A percentile compares a stretch with the other conserved stretches of the same genome.
Conservation (phyloP, 2,797 vertebrate species). For the Simalia tracyae region DNA sequence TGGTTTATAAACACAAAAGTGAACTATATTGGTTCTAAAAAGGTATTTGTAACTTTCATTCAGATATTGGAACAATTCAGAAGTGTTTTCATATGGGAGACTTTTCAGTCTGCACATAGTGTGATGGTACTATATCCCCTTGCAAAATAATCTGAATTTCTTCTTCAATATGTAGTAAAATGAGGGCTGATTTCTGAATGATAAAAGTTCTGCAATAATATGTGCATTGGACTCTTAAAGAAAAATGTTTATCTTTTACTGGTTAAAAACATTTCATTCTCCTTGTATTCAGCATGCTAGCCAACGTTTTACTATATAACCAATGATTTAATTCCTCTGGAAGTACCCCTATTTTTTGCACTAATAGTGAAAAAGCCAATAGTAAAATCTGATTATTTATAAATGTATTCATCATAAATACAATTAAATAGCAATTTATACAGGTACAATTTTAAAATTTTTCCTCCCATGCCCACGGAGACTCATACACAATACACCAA, state of each 20-base stretch:
- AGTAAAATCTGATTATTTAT: slow-evolving; percentile 15
- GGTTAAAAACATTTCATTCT: background rate
- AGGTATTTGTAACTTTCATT: background rate
- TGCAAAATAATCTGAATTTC: background rate
- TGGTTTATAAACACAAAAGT: background rate
- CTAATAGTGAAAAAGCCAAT: background rate
- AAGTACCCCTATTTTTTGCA: background rate
- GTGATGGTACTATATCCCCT: background rate
- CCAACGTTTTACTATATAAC: background rate
- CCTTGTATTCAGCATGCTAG: background rate
- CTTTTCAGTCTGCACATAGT: background rate
- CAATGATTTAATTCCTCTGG: background rate
- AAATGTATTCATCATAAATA: background rate
- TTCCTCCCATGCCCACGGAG: slow-evolving; percentile 42
- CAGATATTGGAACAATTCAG: background rate
- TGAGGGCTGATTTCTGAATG: background rate
- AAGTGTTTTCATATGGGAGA: background rate
- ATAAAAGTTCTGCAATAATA: background rate
- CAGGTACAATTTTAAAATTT: slow-evolving; percentile 42
- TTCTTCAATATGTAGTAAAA: background rate
- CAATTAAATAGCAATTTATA: background rate
- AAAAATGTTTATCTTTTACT: background rate
- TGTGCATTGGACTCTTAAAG: background rate
- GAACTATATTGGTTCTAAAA: background rate
- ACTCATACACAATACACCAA: slow-evolving; percentile 40